Evolutionary conservation across 1,140 invertebrate genomes (phyloP).

Genomic region (Cepaea nemoralis): DNA sequence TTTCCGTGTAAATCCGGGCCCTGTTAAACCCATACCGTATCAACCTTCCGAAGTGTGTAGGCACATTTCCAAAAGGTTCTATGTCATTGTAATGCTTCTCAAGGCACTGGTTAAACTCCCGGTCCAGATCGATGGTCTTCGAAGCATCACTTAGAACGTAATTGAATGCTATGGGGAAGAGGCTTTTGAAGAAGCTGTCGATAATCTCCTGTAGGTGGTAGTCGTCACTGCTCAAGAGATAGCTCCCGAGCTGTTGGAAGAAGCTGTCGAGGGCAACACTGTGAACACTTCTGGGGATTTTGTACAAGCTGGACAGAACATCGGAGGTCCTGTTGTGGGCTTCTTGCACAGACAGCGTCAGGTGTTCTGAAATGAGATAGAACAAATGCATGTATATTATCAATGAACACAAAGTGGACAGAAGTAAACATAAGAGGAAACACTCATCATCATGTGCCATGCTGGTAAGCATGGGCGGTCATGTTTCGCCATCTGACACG

Average conservation of each 20-base stretch:
- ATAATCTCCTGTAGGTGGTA: constrained; percentile 77
- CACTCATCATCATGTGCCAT: no score
- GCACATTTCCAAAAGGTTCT: constrained; percentile 85
- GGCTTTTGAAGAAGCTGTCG: constrained; percentile 82
- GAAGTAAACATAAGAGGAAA: no score
- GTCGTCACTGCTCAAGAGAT: constrained; percentile 72
- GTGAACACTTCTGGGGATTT: constrained; percentile 78
- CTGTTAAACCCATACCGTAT: constrained; percentile 83
- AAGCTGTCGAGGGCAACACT: constrained; percentile 77
- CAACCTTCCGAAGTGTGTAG: constrained; percentile 79
- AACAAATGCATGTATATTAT: neutral
- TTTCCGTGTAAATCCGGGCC: constrained; percentile 78
- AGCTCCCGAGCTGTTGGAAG: constrained; percentile 81
- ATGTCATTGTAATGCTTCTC: constrained; percentile 81
- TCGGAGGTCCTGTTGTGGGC: constrained; percentile 86
- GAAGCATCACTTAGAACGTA: constrained; percentile 72
- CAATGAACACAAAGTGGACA: neutral
- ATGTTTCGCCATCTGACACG: no score
- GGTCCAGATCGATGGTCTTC: constrained; percentile 76
- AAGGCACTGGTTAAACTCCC: constrained; percentile 83
- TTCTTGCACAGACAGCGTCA: constrained; percentile 76
- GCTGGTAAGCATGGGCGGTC: no score
- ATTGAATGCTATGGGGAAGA: constrained; percentile 88
- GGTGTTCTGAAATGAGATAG: constrained; percentile 17
- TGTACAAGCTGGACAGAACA: constrained; percentile 81